Conservation (phyloP, 2,113 vertebrate genomes). For the Peromyscus californicus region DNA sequence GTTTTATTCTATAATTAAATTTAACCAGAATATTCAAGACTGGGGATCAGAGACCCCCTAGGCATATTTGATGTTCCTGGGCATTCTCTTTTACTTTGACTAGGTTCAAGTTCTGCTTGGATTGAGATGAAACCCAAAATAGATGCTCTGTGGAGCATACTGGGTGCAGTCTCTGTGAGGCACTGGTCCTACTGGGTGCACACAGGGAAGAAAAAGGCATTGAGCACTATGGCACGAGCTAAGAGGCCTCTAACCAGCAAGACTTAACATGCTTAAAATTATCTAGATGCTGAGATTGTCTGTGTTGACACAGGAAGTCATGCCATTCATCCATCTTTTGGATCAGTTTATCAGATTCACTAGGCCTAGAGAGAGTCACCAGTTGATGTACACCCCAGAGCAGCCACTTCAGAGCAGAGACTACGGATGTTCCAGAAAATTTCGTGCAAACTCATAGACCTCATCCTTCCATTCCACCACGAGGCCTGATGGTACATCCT, state of each 20-base stretch:
- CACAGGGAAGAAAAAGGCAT: not conserved
- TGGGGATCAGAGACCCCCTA: not conserved
- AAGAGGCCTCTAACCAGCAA: not conserved
- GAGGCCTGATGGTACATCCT: not conserved
- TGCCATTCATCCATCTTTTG: not conserved
- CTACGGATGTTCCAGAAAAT: not conserved
- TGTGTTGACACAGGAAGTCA: not conserved
- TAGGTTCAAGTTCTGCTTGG: not conserved
- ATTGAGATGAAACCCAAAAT: slow-evolving; percentile 1
- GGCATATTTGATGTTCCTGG: not conserved
- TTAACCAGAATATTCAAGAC: slow-evolving; percentile 16
- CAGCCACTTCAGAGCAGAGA: not conserved
- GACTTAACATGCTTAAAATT: not conserved
- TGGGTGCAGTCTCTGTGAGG: not conserved
- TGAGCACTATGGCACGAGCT: not conserved
- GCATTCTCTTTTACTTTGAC: not conserved
- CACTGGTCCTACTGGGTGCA: not conserved
- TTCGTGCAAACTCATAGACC: not conserved
- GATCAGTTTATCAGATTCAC: not conserved
- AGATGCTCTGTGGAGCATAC: not conserved
- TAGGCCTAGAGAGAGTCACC: not conserved
- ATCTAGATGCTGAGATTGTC: not conserved
- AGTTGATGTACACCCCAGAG: not conserved
- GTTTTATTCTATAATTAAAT: not conserved
- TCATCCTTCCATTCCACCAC: not conserved